Evolutionary conservation across 2,888 invertebrate species (phyloP).

Genomic region (Cheilosia urbana): DNA sequence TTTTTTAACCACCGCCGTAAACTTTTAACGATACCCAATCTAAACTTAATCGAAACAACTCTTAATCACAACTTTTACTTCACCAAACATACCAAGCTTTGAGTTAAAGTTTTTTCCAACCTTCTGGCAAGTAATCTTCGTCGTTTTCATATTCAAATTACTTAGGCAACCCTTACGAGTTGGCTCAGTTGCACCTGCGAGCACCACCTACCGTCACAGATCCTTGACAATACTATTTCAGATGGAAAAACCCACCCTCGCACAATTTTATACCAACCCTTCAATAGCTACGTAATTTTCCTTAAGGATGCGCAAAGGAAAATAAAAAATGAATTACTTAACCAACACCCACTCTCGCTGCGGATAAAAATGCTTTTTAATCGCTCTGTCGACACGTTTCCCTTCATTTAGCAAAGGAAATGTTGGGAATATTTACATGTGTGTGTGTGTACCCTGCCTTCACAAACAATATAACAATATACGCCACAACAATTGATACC

Average conservation of each 20-base stretch:
- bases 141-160: constrained; percentile 53
- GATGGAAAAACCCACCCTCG: constrained; percentile 31
- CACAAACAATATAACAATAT: constrained; percentile 67
- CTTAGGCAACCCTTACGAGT: constrained; percentile 22
- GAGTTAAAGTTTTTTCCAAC: constrained; percentile 10
- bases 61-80: neutral
- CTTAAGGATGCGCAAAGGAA: constrained; percentile 2
- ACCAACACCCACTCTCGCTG: neutral
- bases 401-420: constrained; percentile 36
- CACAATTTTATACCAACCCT: neutral
- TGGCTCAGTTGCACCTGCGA: constrained; percentile 14
- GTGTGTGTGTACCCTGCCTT: neutral
- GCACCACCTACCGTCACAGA: constrained; percentile 1
- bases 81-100: neutral
- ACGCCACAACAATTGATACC: constrained; percentile 72
- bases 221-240: constrained; percentile 41
- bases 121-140: constrained; percentile 5
- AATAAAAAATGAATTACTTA: constrained; percentile 1
- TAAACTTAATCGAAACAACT: constrained; percentile 11
- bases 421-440: neutral
- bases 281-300: constrained; percentile 55
- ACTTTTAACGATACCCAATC: constrained; percentile 18
- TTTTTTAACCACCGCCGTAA: neutral
- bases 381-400: constrained; percentile 70
- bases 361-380: constrained; percentile 51